Evolutionary conservation across 2,888 invertebrate genomes (phyloP).

Genomic region (Athalia rosae): DNA sequence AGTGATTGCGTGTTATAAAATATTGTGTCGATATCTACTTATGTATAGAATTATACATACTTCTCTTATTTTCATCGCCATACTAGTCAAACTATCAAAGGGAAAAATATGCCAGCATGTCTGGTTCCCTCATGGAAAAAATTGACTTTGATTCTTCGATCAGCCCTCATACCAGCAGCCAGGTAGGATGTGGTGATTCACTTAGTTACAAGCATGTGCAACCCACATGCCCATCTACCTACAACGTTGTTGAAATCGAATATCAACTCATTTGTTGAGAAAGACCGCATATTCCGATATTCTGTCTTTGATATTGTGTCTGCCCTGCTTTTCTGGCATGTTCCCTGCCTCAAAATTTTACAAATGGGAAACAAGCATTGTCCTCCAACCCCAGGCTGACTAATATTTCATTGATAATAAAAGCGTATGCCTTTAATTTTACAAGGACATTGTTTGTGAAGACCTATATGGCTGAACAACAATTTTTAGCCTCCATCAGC

Average conservation of each 20-base stretch:
- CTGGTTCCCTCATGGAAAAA: conserved; percentile 87
- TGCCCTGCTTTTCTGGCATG: too few relatives aligned
- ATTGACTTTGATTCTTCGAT: conserved; percentile 86
- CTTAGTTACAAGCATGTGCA: conserved; percentile 24
- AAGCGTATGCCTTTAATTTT: background rate
- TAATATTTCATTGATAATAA: too few relatives aligned
- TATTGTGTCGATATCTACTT: background rate
- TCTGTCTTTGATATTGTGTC: too few relatives aligned
- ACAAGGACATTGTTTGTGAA: background rate
- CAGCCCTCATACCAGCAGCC: conserved; percentile 85
- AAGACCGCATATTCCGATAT: background rate
- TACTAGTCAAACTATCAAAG: conserved; percentile 85
- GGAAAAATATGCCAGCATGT: conserved; percentile 89
- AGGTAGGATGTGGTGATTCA: conserved; percentile 74
- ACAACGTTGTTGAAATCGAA: background rate
- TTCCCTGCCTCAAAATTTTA: too few relatives aligned
- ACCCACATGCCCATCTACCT: conserved; percentile 23
- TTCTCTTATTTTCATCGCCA: conserved; percentile 51
- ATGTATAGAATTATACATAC: conserved; percentile 9
- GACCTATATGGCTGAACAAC: background rate
- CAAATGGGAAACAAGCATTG: too few relatives aligned
- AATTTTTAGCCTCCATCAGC: conserved; percentile 2
- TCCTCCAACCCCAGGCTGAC: too few relatives aligned
- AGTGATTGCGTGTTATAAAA: background rate
- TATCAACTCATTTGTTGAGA: background rate